A percentile compares a stretch with the other conserved stretches of the same genome.
Evolutionary conservation across 2,113 vertebrate species (phyloP).

Genomic region (Himantopus leucocephalus): DNA sequence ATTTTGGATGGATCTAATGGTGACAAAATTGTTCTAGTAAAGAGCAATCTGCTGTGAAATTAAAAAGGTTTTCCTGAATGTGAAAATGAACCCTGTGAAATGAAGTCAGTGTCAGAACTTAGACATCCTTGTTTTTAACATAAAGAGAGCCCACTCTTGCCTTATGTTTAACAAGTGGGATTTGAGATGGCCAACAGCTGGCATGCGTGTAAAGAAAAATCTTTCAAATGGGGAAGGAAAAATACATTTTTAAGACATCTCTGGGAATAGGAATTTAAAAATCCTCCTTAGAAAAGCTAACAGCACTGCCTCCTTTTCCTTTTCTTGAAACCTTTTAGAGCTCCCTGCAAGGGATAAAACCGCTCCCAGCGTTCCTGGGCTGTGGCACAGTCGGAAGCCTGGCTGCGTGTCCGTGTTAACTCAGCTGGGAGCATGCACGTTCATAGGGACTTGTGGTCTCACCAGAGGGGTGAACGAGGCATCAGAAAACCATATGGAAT

Average conservation of each 20-base stretch:
- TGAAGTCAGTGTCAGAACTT: not conserved
- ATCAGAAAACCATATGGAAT: not conserved
- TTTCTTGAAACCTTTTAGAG: not conserved
- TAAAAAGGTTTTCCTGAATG: not conserved
- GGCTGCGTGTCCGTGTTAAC: not conserved
- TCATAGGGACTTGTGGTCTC: not conserved
- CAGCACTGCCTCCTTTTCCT: not conserved
- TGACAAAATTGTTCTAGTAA: not conserved
- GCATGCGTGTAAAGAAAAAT: not conserved
- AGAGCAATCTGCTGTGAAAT: not conserved
- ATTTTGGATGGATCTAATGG: not conserved
- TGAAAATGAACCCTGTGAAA: not conserved
- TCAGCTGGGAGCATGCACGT: not conserved
- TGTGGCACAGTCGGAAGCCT: not conserved
- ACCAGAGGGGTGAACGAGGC: not conserved
- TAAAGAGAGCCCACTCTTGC: not conserved
- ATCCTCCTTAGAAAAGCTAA: not conserved
- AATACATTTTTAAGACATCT: not conserved
- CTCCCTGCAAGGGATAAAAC: not conserved
- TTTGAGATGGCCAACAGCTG: not conserved
- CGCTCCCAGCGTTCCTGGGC: not conserved
- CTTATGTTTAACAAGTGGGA: not conserved
- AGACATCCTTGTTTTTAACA: not conserved
- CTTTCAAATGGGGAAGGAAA: not conserved
- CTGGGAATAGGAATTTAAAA: not conserved